Conservation (phyloP, 2,113 vertebrate species). For the Chunga burmeisteri region DNA sequence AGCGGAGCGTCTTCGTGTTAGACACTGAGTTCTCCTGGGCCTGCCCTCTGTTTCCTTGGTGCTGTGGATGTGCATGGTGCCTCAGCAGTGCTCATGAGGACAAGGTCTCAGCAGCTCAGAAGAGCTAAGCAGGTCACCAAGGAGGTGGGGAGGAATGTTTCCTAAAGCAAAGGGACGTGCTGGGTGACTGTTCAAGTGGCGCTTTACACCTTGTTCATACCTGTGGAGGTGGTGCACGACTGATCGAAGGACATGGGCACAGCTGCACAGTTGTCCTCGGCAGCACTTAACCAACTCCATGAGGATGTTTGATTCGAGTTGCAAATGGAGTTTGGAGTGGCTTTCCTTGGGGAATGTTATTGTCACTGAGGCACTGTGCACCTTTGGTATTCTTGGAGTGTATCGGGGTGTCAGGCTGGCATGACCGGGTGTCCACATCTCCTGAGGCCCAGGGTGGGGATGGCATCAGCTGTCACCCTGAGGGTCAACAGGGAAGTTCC, state of each 20-base stretch:
- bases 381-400: background rate
- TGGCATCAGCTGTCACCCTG: background rate
- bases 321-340: background rate
- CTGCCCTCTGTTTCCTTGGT: background rate
- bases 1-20: background rate
- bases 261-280: rapidly evolving
- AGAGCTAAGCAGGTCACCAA: background rate
- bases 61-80: background rate
- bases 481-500: background rate
- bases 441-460: background rate
- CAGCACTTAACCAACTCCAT: background rate
- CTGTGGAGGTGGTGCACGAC: background rate
- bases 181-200: background rate
- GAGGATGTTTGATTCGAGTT: background rate
- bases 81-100: background rate
- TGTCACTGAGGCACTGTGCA: background rate
- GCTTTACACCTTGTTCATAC: background rate
- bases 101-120: background rate
- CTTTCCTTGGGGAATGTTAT: background rate
- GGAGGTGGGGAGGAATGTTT: background rate
- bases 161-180: background rate
- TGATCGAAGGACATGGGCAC: background rate
- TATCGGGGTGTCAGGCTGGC: background rate
- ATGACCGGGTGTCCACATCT: background rate
- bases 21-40: background rate